Base-by-base conservation (phyloP, 2,888 invertebrate species). In the Steromphala cineraria region DNA sequence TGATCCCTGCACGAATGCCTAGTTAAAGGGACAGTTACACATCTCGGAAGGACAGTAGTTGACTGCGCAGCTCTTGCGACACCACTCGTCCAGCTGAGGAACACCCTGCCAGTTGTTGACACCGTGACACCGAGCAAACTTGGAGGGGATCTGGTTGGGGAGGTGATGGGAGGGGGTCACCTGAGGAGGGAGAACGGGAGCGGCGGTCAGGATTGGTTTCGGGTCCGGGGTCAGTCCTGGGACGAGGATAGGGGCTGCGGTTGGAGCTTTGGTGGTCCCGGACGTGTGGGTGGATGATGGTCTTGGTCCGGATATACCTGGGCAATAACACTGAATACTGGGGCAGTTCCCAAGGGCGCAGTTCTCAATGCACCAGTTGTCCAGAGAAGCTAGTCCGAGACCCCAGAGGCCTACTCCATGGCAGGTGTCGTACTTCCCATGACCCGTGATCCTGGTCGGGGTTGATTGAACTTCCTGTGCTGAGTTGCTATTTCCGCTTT, bases 321-420 rank as follows among this genome's bases (percentile, higher is more conserved):
- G 75, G 7, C 80, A 80, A 62, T 46, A 31, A 19, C 80, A 80
- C 55, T 75, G 75, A 13, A 74, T 17, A 19, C 55, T 36, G 17
- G 74, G 56, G 24, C 80, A 80, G n/a, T 67, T 28, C 8, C 31
- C 46, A 24, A 46, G 36, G 2, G 24, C 19, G 46, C 80, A 80
- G 21, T 21, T 75, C 31, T 80, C 74, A 7, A 19, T 75, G 46
- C 81, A 81, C 81, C 81, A 81, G 40, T n/a, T 17, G 56, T 81
- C 81, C 52, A 81, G 75, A 0, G 53, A 10, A 10, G 74, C 24
- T 7, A 74, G 21, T 10, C 81, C 81, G 1, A 46, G 13, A 15
- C 55, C 78, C 81, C 78, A 78, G 13, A 74, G 40, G 5, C 71
- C 71, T 10, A 78, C 71, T 15, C 71, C 81, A 5, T 55, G 62